phyloP scores from a whole-genome alignment of 2,888 invertebrate species.

The Orthonevra nobilis region DNA sequence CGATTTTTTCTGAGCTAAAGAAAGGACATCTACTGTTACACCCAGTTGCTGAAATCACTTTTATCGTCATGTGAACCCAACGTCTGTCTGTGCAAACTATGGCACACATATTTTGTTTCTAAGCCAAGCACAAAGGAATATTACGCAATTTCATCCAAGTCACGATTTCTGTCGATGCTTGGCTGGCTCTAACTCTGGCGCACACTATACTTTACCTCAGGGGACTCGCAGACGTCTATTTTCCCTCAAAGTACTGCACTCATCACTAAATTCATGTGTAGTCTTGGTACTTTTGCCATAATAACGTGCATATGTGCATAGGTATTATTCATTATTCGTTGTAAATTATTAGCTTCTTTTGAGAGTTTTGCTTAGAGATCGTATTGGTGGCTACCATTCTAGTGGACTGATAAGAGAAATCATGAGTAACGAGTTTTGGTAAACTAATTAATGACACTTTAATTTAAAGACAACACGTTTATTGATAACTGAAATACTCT shows the following conservation, averaged over 20 bases:
- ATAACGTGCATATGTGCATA: conserved; percentile 7
- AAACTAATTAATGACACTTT: too few relatives aligned
- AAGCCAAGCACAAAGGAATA: conserved; percentile 31
- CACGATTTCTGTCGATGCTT: conserved; percentile 53
- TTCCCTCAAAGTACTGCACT: not conserved
- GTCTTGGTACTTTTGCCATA: conserved; percentile 44
- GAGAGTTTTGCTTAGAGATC: conserved; percentile 10
- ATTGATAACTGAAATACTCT: too few relatives aligned
- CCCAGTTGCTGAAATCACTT: conserved; percentile 5
- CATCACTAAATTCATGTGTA: conserved; percentile 16
- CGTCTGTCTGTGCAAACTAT: conserved; percentile 11
- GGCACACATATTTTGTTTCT: conserved; percentile 45
- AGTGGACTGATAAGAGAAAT: too few relatives aligned
- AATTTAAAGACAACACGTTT: too few relatives aligned
- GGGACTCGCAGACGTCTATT: too few relatives aligned
- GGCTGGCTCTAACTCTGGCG: not conserved
- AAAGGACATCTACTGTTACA: too few relatives aligned
- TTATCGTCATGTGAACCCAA: conserved; percentile 2
- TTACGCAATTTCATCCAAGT: conserved; percentile 61
- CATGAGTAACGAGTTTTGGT: too few relatives aligned
- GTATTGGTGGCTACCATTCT: conserved; percentile 34
- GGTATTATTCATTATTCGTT: too few relatives aligned
- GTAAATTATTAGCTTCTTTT: not conserved
- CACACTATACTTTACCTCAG: too few relatives aligned
- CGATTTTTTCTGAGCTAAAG: too few relatives aligned